Evolutionary conservation across 2,888 invertebrate genomes (phyloP).

Genomic region (Drosophila kanekoi): DNA sequence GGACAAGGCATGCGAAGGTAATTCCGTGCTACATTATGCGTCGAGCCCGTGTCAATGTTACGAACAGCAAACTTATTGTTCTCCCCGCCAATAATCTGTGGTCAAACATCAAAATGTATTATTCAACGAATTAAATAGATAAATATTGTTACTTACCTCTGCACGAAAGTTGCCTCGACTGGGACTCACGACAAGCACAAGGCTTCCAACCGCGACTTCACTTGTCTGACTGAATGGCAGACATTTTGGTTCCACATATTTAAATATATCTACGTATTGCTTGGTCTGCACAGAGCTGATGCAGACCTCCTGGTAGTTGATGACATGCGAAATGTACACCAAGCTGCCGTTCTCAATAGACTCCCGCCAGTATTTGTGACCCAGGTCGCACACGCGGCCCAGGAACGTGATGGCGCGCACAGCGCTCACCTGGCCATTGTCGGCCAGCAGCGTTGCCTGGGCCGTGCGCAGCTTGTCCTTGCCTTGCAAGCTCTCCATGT

Average conservation of each 20-base stretch:
- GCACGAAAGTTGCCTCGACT: slow-evolving; percentile 44
- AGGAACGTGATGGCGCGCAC: slow-evolving; percentile 37
- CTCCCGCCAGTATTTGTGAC: slow-evolving; percentile 52
- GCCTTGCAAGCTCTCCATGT: background rate
- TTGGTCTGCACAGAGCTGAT: slow-evolving; percentile 42
- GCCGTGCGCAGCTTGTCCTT: slow-evolving; percentile 2
- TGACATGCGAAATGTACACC: slow-evolving; percentile 55
- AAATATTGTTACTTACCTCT: slow-evolving; percentile 27
- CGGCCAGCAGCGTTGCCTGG: slow-evolving; percentile 19
- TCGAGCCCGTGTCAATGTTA: slow-evolving; percentile 54
- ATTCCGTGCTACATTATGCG: slow-evolving; percentile 5
- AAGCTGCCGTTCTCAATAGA: slow-evolving; percentile 20
- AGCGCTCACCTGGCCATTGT: slow-evolving; percentile 18
- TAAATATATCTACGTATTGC: slow-evolving; percentile 44
- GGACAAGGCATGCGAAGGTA: slow-evolving; percentile 49
- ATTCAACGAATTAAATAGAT: background rate
- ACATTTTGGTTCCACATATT: slow-evolving; percentile 40
- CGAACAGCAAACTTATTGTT: slow-evolving; percentile 31
- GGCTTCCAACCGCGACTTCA: slow-evolving; percentile 24
- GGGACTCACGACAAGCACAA: slow-evolving; percentile 49
- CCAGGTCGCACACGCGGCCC: slow-evolving; percentile 39
- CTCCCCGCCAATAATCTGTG: slow-evolving; percentile 21
- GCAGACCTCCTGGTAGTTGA: slow-evolving; percentile 34
- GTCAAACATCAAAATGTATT: too few relatives aligned
- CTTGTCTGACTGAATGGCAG: slow-evolving; percentile 8